Evolutionary conservation across 1,140 invertebrate genomes (phyloP), one percentile per base, ranked within the genome.

Genomic region (Drosophila eugracilis): DNA sequence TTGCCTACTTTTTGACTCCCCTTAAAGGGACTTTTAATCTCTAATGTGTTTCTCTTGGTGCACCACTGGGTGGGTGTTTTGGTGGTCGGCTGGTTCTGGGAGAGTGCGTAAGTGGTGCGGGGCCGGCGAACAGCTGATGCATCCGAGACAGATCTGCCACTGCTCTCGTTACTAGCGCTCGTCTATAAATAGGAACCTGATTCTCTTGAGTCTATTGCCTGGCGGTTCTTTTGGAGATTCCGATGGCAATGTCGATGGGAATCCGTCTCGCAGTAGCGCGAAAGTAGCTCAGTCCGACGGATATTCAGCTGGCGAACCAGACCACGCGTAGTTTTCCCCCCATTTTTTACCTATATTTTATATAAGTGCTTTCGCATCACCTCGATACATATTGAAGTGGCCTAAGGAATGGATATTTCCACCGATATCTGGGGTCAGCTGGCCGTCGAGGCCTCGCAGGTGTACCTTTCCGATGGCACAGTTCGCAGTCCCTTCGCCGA

Each of bases 381-480:
- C 3, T 1, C n/a, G n/a, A n/a, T 45, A 65, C 55, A 63, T 10
- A 53, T 45, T 9, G 26, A 22, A 42, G 22, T 42, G 19, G 32
- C 32, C 17, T 49, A 42, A 70, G 34, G 19, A 62, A 91, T 91
- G 90, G 90, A 91, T 79, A 90, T 91, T 55, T 90, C 88, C 53
- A 91, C 91, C 21, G 91, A 91, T 85, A 91, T 96, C 74, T 97
- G 96, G 96, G 95, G 95, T 58, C 96, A 97, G 91, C 92, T 97
- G 70, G 95, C 96, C 48, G 92, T 97, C 34, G 96, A 97, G 92
- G 95, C 95, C 30, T 96, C 95, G 74, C 96, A 96, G 92, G 95
- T 97, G 62, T 97, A 96, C 91, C 93, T 96, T 72, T 94, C 94
- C 32, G 96, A 97, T 92, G 96, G 95, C 44, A 95, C 95, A 44